Evolutionary conservation across 1,140 invertebrate genomes (phyloP), one percentile per base, ranked within the genome.

Genomic region (Saccostrea glomerata): DNA sequence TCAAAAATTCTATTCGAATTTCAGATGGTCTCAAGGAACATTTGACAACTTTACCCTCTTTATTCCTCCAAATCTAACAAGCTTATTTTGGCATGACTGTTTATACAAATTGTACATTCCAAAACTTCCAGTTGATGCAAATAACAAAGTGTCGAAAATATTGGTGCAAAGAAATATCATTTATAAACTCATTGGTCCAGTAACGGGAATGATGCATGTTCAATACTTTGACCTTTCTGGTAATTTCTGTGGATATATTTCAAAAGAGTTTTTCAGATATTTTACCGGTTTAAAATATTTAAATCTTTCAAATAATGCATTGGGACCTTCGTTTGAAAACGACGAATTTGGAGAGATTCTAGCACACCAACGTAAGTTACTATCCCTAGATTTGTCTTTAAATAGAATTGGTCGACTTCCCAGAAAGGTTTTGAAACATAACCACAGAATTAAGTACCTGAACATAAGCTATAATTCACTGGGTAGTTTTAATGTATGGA

Each of bases 341-440:
- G 82, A 84, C 25, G 20, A 56, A 55, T 25, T 20, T 84, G 54
- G 54, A 17, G 40, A 84, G 17, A 54, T 56, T 47, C 54, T 84
- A 40, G 17, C n/a, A 7, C n/a, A 84, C 13, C 54, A 55, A 56
- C 47, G 13, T 12, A 17, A 20, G 54, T 40, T 84, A 40, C n/a
- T 20, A 54, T 30, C 13, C 2, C 82, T 84, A 9, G 82, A 84
- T 20, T 11, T 84, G 13, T 84, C 82, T 15, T 55, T 55, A n/a
- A 84, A 84, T 40, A 84, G 54, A 84, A 84, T 84, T 7, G 17
- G 3, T 20, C 40, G 20, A 15, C 82, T 84, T 11, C 82, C 82
- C 1, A 20, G 20, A 20, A n/a, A 23, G n/a, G n/a, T 84, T 2
- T 84, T 84, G 15, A 40, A 84, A 54, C 17, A 56, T 47, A 84